Evolutionary conservation across 2,797 vertebrate species (phyloP).

Genomic region (Sebastes umbrosus): DNA sequence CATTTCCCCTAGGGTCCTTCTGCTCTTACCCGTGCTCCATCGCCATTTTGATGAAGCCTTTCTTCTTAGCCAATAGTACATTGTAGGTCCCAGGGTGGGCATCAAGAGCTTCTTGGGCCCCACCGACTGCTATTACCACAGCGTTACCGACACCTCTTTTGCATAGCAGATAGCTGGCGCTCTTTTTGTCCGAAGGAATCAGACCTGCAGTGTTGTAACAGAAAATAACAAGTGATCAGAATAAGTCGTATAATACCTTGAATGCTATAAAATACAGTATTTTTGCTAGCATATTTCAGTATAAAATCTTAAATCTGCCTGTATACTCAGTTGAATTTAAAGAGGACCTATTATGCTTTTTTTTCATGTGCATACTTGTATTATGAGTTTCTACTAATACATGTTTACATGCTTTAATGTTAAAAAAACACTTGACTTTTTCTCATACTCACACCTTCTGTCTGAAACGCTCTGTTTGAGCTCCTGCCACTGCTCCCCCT

Average conservation of each 20-base stretch:
- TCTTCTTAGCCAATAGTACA: conserved; percentile 87
- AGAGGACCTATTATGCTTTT: too few relatives aligned
- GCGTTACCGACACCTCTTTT: conserved; percentile 80
- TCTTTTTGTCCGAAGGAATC: conserved; percentile 88
- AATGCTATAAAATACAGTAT: neutral
- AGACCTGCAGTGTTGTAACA: conserved; percentile 81
- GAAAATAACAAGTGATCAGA: neutral
- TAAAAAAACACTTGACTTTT: too few relatives aligned
- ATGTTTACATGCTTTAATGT: too few relatives aligned
- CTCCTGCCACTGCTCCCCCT: too few relatives aligned
- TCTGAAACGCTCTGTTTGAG: too few relatives aligned
- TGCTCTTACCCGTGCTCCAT: conserved; percentile 87
- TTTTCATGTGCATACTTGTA: too few relatives aligned
- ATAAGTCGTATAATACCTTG: neutral
- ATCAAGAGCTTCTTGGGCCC: conserved; percentile 90
- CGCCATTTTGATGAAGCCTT: conserved; percentile 93
- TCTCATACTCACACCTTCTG: too few relatives aligned
- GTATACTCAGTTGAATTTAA: neutral
- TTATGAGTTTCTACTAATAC: too few relatives aligned
- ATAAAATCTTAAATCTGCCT: neutral
- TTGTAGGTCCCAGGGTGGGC: conserved; percentile 87
- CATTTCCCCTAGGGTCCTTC: neutral
- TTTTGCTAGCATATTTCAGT: neutral
- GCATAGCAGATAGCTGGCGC: conserved; percentile 80
- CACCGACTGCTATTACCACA: conserved; percentile 87